Evolutionary conservation across 2,797 vertebrate genomes (phyloP).

Genomic region (Scolopax rusticola): DNA sequence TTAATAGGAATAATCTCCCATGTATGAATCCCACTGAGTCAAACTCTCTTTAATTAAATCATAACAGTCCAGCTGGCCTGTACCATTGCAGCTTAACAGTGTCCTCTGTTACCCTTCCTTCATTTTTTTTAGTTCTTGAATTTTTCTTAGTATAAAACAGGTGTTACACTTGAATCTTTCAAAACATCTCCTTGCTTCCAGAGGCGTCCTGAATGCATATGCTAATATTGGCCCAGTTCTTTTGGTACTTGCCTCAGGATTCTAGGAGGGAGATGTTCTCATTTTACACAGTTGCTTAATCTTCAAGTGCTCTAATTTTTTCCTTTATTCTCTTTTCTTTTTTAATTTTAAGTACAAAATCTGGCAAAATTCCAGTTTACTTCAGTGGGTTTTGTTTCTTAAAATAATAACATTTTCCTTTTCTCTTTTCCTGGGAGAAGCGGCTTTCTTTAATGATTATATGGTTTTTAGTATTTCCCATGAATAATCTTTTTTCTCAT

Average conservation of each 20-base stretch:
- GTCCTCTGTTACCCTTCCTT: slow-evolving; percentile 41
- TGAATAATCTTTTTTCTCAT: background rate
- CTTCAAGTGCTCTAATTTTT: slow-evolving; percentile 37
- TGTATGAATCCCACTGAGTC: slow-evolving; percentile 62
- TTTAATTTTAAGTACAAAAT: background rate
- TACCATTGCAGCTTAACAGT: background rate
- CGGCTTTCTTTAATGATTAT: background rate
- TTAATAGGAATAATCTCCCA: slow-evolving; percentile 48
- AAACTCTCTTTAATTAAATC: slow-evolving; percentile 64
- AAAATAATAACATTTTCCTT: background rate
- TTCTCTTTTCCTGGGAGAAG: background rate
- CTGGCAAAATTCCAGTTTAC: background rate
- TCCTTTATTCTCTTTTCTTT: background rate
- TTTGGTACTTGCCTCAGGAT: slow-evolving; percentile 40
- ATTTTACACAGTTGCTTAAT: slow-evolving; percentile 47
- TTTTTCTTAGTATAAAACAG: background rate
- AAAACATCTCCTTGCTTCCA: background rate
- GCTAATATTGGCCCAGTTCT: slow-evolving; percentile 66
- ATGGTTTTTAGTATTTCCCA: background rate
- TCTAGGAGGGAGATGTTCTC: slow-evolving; percentile 3
- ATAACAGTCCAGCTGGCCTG: slow-evolving; percentile 59
- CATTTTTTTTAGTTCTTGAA: background rate
- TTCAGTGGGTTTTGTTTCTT: slow-evolving; percentile 15
- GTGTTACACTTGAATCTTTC: background rate
- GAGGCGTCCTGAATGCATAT: slow-evolving; percentile 7